Evolutionary conservation across 1,140 invertebrate species (phyloP), one percentile per base, ranked within the genome.

Genomic region (Littorina saxatilis): DNA sequence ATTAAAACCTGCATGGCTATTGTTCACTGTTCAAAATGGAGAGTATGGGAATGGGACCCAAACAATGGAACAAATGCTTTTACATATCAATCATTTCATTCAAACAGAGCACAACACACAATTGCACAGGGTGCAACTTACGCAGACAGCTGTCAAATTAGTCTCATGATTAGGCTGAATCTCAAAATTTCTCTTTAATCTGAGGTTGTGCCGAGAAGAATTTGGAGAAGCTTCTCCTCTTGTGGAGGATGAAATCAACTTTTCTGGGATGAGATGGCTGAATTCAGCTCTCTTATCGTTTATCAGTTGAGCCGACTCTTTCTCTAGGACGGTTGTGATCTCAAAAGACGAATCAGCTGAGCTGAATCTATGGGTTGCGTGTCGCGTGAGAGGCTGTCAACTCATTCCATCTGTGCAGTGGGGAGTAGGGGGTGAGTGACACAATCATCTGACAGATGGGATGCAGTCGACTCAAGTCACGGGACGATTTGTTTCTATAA

Each of bases 401-500:
- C 76, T 78, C 55, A 78, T 78, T 78, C 76, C 76, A 66, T 66
- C 58, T 63, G 39, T 63, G 55, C 32, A 35, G 39, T 43, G 55
- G 76, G 58, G 58, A 63, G n/a, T 35, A 63, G 58, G 76, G 76
- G 76, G 35, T 78, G 76, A 66, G 13, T 35, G 76, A 78, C 37
- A 78, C 43, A 47, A 47, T 47, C 43, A 17, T 17, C 43, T 35
- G 76, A 78, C 58, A 78, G 76, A 78, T 66, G 76, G 76, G 55
- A 78, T 78, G 76, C 76, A 63, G 76, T 78, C 76, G 27, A 78
- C 55, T 63, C 58, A 63, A 78, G 50, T 58, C 32, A 35, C 58
- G 76, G 32, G 76, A 35, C 66, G 76, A 58, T 43, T 78, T 58
- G 55, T 63, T 40, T 78, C 76, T 78, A 63, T n/a, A 78, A 78